Conservation (phyloP, 2,113 vertebrate species). For the Ascaphus truei region DNA sequence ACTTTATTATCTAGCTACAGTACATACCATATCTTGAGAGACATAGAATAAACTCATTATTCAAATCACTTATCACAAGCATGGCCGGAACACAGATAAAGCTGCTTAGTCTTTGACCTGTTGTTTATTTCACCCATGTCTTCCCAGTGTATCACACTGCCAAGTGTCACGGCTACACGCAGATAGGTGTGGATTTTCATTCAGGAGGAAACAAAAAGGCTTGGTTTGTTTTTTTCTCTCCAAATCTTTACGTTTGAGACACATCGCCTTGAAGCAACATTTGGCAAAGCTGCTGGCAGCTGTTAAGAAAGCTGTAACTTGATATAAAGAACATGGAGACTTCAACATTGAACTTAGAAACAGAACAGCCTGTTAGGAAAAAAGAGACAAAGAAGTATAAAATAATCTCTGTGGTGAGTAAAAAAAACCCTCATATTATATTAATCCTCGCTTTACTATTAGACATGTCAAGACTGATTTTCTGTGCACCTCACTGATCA, state of each 20-base stretch:
- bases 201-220: neutral
- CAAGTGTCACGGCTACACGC: neutral
- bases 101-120: constrained; percentile 12
- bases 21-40: neutral
- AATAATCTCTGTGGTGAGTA: constrained; percentile 24
- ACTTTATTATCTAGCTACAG: constrained; percentile 1
- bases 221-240: neutral
- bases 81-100: neutral
- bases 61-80: neutral
- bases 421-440: neutral
- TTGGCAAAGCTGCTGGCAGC: neutral
- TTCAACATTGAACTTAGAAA: neutral
- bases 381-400: constrained; percentile 13
- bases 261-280: neutral
- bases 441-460: no score
- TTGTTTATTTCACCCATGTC: neutral
- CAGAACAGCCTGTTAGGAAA: neutral
- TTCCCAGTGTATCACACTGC: neutral
- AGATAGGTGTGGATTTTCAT: neutral
- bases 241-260: no score
- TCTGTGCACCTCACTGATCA: no score
- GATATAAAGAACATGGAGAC: neutral
- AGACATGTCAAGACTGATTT: no score
- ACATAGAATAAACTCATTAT: neutral
- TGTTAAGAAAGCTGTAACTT: neutral